Evolutionary conservation across 2,113 vertebrate species (phyloP).

Genomic region (Spilogale gracilis): DNA sequence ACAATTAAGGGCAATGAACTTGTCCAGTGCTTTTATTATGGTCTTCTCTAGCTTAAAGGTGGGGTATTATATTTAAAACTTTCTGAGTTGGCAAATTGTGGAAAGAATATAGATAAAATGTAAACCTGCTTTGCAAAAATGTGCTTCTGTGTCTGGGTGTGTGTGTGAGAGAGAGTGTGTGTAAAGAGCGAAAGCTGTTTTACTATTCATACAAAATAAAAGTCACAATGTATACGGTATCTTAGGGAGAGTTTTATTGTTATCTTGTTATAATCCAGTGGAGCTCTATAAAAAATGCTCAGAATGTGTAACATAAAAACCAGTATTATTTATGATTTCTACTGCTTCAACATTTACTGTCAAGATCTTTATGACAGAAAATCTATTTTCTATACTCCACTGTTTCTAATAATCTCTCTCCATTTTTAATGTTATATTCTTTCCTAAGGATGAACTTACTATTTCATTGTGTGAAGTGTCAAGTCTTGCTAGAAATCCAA

Average conservation of each 20-base stretch:
- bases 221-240: slow-evolving; percentile 65
- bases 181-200: background rate
- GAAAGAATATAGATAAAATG: slow-evolving; percentile 49
- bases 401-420: slow-evolving; percentile 65
- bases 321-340: slow-evolving; percentile 81
- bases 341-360: slow-evolving; percentile 70
- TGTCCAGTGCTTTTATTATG: background rate
- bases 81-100: background rate
- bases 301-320: slow-evolving; percentile 78
- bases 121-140: background rate
- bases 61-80: background rate
- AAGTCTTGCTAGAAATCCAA: slow-evolving; percentile 72
- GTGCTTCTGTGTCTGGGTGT: background rate
- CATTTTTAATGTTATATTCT: slow-evolving; percentile 68
- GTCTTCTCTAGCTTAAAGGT: background rate
- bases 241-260: slow-evolving; percentile 76
- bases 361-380: slow-evolving; percentile 77
- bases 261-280: slow-evolving; percentile 80
- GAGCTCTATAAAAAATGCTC: slow-evolving; percentile 76
- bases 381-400: slow-evolving; percentile 71
- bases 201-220: slow-evolving; percentile 51
- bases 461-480: slow-evolving; percentile 68
- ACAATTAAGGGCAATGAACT: background rate
- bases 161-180: background rate
- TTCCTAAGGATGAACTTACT: slow-evolving; percentile 66